Conservation (phyloP, 2,888 invertebrate genomes). For the Leptarthrus brevirostris region DNA sequence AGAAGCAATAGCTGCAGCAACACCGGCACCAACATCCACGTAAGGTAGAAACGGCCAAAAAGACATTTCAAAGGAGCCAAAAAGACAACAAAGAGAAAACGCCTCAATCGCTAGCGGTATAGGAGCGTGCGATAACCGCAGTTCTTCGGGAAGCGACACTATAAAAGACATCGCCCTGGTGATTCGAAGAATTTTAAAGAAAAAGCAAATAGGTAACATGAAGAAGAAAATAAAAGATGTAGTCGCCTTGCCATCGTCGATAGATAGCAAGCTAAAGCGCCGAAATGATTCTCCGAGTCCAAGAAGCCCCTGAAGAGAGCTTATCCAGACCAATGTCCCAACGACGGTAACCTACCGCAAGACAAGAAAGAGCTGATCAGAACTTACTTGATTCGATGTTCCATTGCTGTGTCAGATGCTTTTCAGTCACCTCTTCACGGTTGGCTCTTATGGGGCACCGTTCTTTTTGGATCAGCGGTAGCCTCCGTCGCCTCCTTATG, state of each 20-base stretch:
- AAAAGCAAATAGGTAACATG: not conserved
- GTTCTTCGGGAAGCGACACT: not conserved
- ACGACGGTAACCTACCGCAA: slow-evolving; percentile 9
- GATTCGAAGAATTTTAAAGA: slow-evolving; percentile 2
- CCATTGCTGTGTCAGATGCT: not conserved
- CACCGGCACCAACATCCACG: not conserved
- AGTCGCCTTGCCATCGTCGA: not conserved
- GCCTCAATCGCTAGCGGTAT: not conserved
- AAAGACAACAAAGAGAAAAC: not conserved
- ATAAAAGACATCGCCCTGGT: slow-evolving; percentile 26
- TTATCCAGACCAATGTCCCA: not conserved
- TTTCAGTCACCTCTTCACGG: not conserved
- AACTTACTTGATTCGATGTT: slow-evolving; percentile 32
- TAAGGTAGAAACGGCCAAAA: slow-evolving; percentile 1
- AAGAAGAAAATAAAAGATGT: not conserved
- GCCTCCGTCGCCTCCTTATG: not conserved
- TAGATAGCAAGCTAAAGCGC: not conserved
- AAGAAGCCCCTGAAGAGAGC: not conserved
- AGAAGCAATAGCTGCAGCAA: not conserved
- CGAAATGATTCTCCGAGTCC: not conserved
- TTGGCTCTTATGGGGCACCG: not conserved
- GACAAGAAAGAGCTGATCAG: slow-evolving; percentile 3
- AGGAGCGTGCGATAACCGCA: slow-evolving; percentile 3
- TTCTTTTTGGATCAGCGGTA: not conserved
- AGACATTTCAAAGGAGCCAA: not conserved